Conservation (phyloP, 2,888 invertebrate genomes). For the Cosmia pyralina region DNA sequence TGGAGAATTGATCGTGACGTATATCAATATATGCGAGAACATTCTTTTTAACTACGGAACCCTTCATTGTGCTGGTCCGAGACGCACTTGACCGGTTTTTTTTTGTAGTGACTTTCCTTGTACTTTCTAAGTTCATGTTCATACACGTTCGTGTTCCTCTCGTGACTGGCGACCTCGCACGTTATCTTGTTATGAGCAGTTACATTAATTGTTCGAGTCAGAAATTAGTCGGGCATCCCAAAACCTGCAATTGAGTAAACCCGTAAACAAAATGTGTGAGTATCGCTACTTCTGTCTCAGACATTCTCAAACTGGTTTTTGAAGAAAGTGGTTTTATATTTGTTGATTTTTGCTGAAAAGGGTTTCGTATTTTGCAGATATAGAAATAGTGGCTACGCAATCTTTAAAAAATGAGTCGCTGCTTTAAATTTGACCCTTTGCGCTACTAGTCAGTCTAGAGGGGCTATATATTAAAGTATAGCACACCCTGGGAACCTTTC, state of each 20-base stretch:
- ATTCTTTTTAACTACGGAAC: too few species aligned
- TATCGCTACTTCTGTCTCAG: background rate
- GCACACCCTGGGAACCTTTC: background rate
- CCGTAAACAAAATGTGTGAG: constrained; percentile 6
- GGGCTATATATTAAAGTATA: background rate
- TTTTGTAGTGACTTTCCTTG: background rate
- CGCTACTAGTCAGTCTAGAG: background rate
- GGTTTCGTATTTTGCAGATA: background rate
- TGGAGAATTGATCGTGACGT: too few species aligned
- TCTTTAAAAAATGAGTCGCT: background rate
- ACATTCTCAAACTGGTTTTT: background rate
- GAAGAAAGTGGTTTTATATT: constrained; percentile 8
- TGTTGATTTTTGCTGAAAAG: background rate
- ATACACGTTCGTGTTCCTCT: constrained; percentile 14
- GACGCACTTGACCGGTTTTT: too few species aligned
- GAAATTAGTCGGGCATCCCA: constrained; percentile 12
- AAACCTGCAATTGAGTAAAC: constrained; percentile 7
- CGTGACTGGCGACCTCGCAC: constrained; percentile 20
- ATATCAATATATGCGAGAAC: too few species aligned
- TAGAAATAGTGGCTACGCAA: too few species aligned
- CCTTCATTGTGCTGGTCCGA: too few species aligned
- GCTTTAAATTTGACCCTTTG: background rate
- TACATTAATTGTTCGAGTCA: constrained; percentile 9
- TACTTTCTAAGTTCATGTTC: background rate
- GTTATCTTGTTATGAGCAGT: constrained; percentile 27